Base-by-base conservation (phyloP, 2,888 invertebrate species). In the Philhelius pedissequus region DNA sequence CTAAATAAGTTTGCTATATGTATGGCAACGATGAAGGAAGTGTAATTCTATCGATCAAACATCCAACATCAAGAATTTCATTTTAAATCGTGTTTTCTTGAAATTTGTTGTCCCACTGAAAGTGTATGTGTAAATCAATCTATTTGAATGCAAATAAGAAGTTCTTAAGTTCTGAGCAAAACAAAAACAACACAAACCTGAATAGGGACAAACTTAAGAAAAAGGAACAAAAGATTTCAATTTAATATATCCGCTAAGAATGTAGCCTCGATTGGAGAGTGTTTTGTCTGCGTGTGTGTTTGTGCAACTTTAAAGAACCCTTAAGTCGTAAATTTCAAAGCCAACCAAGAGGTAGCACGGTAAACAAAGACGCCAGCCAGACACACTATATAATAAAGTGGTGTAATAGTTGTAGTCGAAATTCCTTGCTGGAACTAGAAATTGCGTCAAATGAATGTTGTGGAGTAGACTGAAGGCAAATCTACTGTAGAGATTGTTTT, bases 41-140 rank as follows among this genome's bases (percentile, higher is more conserved):
- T 80, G 66, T 54, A 60, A 48, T 71, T 80, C 54, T 84, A 84
- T 84, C 76, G 84, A 84, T 84, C 80, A 84, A 84, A 84, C 84
- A 75, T 32, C 70, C 30, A 48, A 30, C 60, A 52, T 75, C 30
- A 68, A 66, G 52, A 11, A 71, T 32, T 69, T 75, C 38, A 79
- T 70, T 79, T 66, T 11, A 58, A 79, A 69, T 58, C 38, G 58
- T 75, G 43, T 84, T 79, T 83, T 50, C 64, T 45, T 43, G 22
- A 80, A 80, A 52, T 71, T 79, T 79, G 75, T 80, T 84, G 62
- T 75, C 68, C 84, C 58, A 75, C 68, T 68, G 66, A 71, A 66
- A 35, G 52, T 54, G 58, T 83, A 79, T 68, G 79, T 80, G 71
- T 68, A 68, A 79, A 54, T 80, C 80, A 76, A 76, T 71, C 68